A percentile compares a stretch with the other conserved stretches of the same genome.
These are phyloP conservation scores for Nemurella pictetii DNA, from an alignment of 2,888 invertebrate genomes.

Conservation along the genomic window DNA sequence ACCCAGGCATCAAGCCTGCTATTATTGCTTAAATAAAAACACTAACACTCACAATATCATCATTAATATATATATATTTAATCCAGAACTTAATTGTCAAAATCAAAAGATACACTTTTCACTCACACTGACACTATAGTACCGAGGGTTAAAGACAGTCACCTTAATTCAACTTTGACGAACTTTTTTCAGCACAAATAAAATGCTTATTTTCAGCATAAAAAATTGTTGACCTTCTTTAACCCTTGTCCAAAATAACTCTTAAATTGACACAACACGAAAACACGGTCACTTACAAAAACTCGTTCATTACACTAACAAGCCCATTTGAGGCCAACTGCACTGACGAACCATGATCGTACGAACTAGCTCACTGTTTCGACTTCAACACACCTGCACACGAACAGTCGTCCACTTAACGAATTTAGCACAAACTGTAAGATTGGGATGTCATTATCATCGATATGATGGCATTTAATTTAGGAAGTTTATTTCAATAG, in stretches of 20 bases:
- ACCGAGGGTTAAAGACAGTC: slow-evolving; percentile 38
- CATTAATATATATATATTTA: background rate
- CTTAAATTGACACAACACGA: slow-evolving; percentile 39
- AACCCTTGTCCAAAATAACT: slow-evolving; percentile 36
- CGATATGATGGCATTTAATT: background rate
- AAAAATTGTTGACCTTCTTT: slow-evolving; percentile 29
- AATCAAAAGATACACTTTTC: background rate
- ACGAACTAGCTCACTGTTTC: slow-evolving; percentile 31
- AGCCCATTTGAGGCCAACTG: slow-evolving; percentile 35
- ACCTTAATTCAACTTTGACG: background rate
- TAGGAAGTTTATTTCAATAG: background rate
- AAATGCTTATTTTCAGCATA: slow-evolving; percentile 9
- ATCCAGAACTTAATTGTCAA: background rate
- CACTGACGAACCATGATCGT: slow-evolving; percentile 25
- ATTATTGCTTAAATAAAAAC: background rate
- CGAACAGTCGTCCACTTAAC: too few relatives aligned
- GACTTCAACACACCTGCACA: slow-evolving; percentile 28
- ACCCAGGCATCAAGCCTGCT: background rate
- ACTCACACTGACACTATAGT: slow-evolving; percentile 13
- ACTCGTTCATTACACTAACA: slow-evolving; percentile 38
- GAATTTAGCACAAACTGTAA: slow-evolving; percentile 19
- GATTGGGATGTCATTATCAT: background rate
- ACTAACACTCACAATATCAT: background rate
- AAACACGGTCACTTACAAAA: slow-evolving; percentile 42
- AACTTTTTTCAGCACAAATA: background rate